These are phyloP conservation scores for Cephonodes hylas DNA, from an alignment of 2,888 invertebrate species.

Conservation along the genomic window DNA sequence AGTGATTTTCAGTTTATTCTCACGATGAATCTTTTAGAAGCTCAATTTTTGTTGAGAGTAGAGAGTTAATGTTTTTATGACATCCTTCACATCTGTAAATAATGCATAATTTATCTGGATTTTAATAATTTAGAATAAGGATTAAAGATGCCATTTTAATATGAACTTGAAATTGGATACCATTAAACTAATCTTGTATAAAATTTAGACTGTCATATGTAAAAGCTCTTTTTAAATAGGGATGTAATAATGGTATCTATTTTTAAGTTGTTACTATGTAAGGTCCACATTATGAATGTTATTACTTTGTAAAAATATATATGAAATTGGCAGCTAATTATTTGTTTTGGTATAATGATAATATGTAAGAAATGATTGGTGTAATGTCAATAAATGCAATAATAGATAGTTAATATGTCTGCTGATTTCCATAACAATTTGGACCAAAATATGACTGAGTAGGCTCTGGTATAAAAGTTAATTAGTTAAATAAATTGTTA, in stretches of 20 bases:
- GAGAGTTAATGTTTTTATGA: slow-evolving; percentile 33
- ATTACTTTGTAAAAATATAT: background rate
- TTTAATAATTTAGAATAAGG: slow-evolving; percentile 18
- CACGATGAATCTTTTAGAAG: slow-evolving; percentile 38
- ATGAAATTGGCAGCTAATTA: slow-evolving; percentile 4
- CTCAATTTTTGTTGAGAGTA: slow-evolving; percentile 52
- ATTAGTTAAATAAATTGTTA: slow-evolving; percentile 7
- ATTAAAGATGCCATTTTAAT: slow-evolving; percentile 4
- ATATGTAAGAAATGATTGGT: background rate
- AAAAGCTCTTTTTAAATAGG: slow-evolving; percentile 1
- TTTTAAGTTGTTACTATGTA: slow-evolving; percentile 6
- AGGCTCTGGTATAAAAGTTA: slow-evolving; percentile 2
- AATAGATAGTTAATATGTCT: background rate
- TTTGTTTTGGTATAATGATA: background rate
- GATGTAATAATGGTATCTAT: slow-evolving; percentile 1
- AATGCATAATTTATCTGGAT: slow-evolving; percentile 23
- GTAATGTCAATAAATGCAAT: background rate
- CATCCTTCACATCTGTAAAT: slow-evolving; percentile 16
- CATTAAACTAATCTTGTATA: slow-evolving; percentile 25
- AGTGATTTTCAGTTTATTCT: slow-evolving; percentile 15
- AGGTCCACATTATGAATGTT: background rate
- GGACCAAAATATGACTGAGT: slow-evolving; percentile 7
- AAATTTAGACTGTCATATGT: slow-evolving; percentile 16
- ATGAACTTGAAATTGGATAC: slow-evolving; percentile 4
- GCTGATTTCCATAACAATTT: slow-evolving; percentile 3